Percentiles rank a stretch among this genome's conserved stretches.
Conservation (phyloP, 1,140 invertebrate genomes). For the Plectrocnemia conspersa region DNA sequence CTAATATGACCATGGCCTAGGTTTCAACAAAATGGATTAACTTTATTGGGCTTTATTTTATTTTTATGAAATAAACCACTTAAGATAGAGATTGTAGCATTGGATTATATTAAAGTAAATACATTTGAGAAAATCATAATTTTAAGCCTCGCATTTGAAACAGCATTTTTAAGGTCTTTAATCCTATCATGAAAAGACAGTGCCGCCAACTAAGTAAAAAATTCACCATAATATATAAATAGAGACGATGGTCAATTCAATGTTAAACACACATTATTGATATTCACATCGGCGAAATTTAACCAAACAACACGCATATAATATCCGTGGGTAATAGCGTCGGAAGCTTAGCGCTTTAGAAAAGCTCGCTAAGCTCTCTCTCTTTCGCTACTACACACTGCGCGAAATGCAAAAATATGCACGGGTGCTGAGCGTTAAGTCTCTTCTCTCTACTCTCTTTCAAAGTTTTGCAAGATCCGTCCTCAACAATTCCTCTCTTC, state of each 20-base stretch:
- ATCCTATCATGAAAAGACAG: neutral
- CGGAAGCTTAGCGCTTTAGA: too few species aligned
- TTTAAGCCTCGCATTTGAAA: neutral
- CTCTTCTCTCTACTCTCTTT: conserved; percentile 10
- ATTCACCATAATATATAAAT: neutral
- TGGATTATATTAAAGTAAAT: too few species aligned
- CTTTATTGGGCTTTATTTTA: too few species aligned
- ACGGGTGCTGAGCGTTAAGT: conserved; percentile 9
- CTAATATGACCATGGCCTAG: too few species aligned
- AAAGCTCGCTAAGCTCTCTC: neutral
- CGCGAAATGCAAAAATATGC: conserved; percentile 30
- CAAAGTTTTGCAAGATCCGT: conserved; percentile 22
- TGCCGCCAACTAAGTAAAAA: conserved; percentile 1
- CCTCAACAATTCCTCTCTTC: conserved; percentile 26
- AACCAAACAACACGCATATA: too few species aligned
- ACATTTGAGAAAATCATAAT: neutral
- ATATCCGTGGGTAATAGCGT: conserved; percentile 1
- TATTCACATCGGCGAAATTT: too few species aligned
- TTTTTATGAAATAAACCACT: neutral
- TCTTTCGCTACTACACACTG: neutral
- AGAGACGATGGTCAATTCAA: conserved; percentile 9
- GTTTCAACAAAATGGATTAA: too few species aligned
- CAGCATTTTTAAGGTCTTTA: conserved; percentile 13
- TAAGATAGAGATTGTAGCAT: too few species aligned
- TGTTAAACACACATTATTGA: too few species aligned